A percentile compares a stretch with the other conserved stretches of the same genome.
Conservation (phyloP, 2,888 invertebrate genomes). For the Aricia artaxerxes region DNA sequence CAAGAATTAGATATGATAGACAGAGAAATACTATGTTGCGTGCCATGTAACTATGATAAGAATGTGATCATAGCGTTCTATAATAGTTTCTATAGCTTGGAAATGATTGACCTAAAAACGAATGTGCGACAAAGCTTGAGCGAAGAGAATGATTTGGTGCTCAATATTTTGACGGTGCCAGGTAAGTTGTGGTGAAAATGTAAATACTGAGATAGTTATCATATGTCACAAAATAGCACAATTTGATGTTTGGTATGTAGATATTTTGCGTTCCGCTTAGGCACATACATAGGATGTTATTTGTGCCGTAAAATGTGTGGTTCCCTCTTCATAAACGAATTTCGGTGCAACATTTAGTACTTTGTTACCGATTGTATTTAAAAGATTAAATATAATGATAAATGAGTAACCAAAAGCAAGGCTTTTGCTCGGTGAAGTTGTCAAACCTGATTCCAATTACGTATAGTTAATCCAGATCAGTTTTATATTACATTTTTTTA, state of each 20-base stretch:
- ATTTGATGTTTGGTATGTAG: background rate
- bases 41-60: constrained; percentile 64
- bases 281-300: too few relatives aligned
- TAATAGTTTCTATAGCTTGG: constrained; percentile 50
- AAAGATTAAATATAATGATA: too few relatives aligned
- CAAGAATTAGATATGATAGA: constrained; percentile 57
- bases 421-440: too few relatives aligned
- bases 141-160: constrained; percentile 58
- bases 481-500: background rate
- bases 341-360: too few relatives aligned
- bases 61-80: constrained; percentile 57
- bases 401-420: too few relatives aligned
- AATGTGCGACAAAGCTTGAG: constrained; percentile 56
- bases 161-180: constrained; percentile 63
- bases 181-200: constrained; percentile 50
- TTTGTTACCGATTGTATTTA: too few relatives aligned
- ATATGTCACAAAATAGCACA: too few relatives aligned
- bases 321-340: too few relatives aligned
- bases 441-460: too few relatives aligned
- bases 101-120: constrained; percentile 59
- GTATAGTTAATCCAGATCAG: too few relatives aligned
- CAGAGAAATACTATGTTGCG: constrained; percentile 58
- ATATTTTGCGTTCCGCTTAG: too few relatives aligned
- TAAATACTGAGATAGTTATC: background rate
- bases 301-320: too few relatives aligned